Percentiles rank a stretch among this genome's conserved stretches.
Evolutionary conservation across 2,113 vertebrate genomes (phyloP).

Genomic region (Pelobates fuscus): DNA sequence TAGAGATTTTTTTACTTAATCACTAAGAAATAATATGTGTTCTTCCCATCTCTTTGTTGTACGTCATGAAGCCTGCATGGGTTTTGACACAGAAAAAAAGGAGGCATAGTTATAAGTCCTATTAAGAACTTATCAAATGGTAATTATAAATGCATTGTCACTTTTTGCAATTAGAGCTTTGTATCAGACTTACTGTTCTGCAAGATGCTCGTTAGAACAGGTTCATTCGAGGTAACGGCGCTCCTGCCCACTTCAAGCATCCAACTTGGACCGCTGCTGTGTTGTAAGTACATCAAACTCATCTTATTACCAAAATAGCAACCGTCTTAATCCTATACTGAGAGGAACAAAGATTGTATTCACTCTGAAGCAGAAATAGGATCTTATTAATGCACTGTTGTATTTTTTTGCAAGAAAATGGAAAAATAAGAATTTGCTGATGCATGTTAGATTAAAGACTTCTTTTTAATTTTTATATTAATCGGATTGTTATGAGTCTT

Average conservation of each 20-base stretch:
- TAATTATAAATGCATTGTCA: slow-evolving; percentile 59
- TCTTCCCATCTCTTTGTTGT: not conserved
- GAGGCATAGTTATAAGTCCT: slow-evolving; percentile 57
- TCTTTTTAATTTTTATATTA: slow-evolving; percentile 66
- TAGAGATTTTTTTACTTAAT: slow-evolving; percentile 6
- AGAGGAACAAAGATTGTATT: slow-evolving; percentile 69
- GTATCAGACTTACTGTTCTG: slow-evolving; percentile 47
- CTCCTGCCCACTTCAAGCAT: slow-evolving; percentile 57
- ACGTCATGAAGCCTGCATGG: slow-evolving; percentile 51
- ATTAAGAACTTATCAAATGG: slow-evolving; percentile 53
- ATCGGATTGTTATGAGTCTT: slow-evolving; percentile 61
- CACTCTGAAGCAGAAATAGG: slow-evolving; percentile 68
- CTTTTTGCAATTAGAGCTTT: slow-evolving; percentile 54
- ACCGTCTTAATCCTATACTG: slow-evolving; percentile 67
- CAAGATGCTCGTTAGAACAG: slow-evolving; percentile 56
- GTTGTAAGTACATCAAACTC: slow-evolving; percentile 66
- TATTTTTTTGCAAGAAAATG: slow-evolving; percentile 75
- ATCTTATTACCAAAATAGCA: slow-evolving; percentile 69
- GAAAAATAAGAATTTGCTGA: slow-evolving; percentile 75
- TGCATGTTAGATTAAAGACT: slow-evolving; percentile 69
- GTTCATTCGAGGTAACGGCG: slow-evolving; percentile 69
- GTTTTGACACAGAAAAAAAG: slow-evolving; percentile 41
- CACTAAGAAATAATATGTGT: not conserved
- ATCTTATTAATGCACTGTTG: slow-evolving; percentile 73
- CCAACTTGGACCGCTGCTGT: slow-evolving; percentile 62